A percentile compares a stretch with the other conserved stretches of the same genome.
phyloP scores from a whole-genome alignment of 2,797 vertebrate species.

The Clarias pachynema region DNA sequence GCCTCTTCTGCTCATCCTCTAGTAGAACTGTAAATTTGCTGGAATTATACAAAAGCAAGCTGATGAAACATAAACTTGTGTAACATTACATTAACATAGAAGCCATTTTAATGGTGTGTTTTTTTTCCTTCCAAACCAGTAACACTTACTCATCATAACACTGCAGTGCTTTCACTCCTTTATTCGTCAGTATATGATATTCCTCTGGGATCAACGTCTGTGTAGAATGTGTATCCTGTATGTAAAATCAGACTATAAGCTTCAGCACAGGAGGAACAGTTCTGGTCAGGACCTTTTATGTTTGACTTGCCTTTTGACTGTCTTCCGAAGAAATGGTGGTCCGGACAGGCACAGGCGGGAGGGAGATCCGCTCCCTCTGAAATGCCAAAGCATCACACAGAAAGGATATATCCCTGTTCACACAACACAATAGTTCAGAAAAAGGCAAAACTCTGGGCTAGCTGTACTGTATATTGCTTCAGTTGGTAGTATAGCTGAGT shows the following conservation, averaged over 20 bases:
- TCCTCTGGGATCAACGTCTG: slow-evolving; percentile 85
- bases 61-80: neutral
- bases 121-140: neutral
- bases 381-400: slow-evolving; percentile 74
- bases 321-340: slow-evolving; percentile 28
- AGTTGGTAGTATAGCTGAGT: neutral
- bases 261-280: neutral
- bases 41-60: slow-evolving; percentile 48
- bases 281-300: neutral
- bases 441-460: neutral
- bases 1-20: slow-evolving; percentile 80
- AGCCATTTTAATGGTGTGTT: neutral
- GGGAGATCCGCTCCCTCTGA: slow-evolving; percentile 60
- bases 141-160: slow-evolving; percentile 84
- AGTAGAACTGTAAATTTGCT: slow-evolving; percentile 89
- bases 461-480: neutral
- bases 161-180: slow-evolving; percentile 79
- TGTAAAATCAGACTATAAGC: slow-evolving; percentile 39
- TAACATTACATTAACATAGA: neutral
- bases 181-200: slow-evolving; percentile 85
- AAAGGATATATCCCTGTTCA: slow-evolving; percentile 85
- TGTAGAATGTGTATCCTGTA: slow-evolving; percentile 64
- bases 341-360: slow-evolving; percentile 63
- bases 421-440: slow-evolving; percentile 20
- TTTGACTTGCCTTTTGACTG: slow-evolving; percentile 58